phyloP scores from a whole-genome alignment of 2,888 invertebrate species.

The Morpho helenor region DNA sequence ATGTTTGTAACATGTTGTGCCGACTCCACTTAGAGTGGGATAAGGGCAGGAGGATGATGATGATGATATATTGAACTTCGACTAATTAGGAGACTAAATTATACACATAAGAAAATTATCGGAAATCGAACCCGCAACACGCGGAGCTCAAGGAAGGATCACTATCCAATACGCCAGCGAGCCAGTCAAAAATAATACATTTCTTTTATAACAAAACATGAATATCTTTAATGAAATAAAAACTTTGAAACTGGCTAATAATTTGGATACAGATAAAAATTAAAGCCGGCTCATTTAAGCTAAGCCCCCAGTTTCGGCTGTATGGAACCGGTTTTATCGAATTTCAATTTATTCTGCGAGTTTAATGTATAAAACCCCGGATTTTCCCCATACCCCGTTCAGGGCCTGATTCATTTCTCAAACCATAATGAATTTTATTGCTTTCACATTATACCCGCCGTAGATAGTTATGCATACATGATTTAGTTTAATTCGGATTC shows the following conservation, averaged over 20 bases:
- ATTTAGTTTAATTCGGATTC: slow-evolving; percentile 39
- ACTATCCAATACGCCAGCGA: too few species aligned
- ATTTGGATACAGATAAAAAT: slow-evolving; percentile 35
- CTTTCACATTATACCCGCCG: slow-evolving; percentile 44
- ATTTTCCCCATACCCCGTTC: slow-evolving; percentile 50
- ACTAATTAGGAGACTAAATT: too few species aligned
- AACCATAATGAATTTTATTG: slow-evolving; percentile 62
- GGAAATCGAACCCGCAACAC: too few species aligned
- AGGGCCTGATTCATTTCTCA: slow-evolving; percentile 44
- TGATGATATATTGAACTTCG: too few species aligned
- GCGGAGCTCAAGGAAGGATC: too few species aligned
- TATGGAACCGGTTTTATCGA: slow-evolving; percentile 52
- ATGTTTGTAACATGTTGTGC: too few species aligned
- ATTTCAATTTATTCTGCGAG: slow-evolving; percentile 61
- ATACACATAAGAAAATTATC: too few species aligned
- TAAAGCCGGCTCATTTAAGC: slow-evolving; percentile 43
- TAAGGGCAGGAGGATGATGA: too few species aligned
- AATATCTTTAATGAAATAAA: too few species aligned
- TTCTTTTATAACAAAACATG: too few species aligned
- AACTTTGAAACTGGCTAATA: slow-evolving; percentile 1
- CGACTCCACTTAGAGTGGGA: too few species aligned
- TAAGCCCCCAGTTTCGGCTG: slow-evolving; percentile 39
- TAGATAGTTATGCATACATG: slow-evolving; percentile 41
- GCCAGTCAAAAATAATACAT: too few species aligned
- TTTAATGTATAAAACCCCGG: slow-evolving; percentile 58